Conservation (phyloP, 2,888 invertebrate species). For the Harpagoxenus sublaevis region DNA sequence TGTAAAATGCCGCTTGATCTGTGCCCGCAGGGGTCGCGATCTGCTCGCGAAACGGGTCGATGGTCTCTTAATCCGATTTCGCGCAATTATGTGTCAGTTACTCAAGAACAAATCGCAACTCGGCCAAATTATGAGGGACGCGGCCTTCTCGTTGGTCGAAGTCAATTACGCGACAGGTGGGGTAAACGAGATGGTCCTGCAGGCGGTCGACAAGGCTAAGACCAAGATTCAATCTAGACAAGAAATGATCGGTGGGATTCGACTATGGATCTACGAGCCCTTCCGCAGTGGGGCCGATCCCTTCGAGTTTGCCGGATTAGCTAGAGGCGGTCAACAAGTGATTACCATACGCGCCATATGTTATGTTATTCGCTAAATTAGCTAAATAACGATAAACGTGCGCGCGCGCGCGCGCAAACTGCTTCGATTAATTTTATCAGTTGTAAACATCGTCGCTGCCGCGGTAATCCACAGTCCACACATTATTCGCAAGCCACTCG, state of each 20-base stretch:
- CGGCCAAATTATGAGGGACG: constrained; percentile 90
- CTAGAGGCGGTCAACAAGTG: constrained; percentile 89
- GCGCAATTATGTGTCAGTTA: background rate
- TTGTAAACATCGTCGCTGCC: background rate
- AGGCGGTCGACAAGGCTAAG: constrained; percentile 89
- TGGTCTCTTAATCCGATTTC: constrained; percentile 40
- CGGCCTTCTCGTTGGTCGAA: constrained; percentile 89
- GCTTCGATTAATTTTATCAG: background rate
- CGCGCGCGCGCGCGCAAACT: too few relatives aligned
- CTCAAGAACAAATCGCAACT: constrained; percentile 89
- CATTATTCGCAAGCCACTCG: background rate
- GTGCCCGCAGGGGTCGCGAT: constrained; percentile 35
- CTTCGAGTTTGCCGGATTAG: constrained; percentile 89
- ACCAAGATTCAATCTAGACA: constrained; percentile 88
- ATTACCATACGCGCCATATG: background rate
- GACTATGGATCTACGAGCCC: constrained; percentile 88
- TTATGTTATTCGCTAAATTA: background rate
- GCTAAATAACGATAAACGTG: background rate
- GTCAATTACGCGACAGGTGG: constrained; percentile 90
- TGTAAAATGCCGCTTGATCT: constrained; percentile 27
- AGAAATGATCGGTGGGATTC: constrained; percentile 90
- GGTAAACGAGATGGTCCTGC: constrained; percentile 85
- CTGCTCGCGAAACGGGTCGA: constrained; percentile 31
- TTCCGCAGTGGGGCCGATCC: constrained; percentile 87
- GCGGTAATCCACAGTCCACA: too few relatives aligned